Percentiles rank a stretch among this genome's conserved stretches.
Conservation (phyloP, 2,888 invertebrate species). For the Brachyopa scutellaris region DNA sequence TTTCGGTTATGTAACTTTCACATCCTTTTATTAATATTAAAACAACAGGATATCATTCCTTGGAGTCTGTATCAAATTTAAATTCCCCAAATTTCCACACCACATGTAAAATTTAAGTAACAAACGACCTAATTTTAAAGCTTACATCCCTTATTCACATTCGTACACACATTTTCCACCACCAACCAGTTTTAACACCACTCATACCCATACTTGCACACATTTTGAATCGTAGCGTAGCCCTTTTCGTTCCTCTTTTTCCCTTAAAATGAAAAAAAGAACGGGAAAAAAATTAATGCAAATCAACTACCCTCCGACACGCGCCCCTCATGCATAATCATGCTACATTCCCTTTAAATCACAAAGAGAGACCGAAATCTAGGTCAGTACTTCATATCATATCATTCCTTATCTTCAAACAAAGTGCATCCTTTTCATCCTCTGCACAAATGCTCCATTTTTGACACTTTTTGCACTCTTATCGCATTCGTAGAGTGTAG, state of each 20-base stretch:
- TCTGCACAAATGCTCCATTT: slow-evolving; percentile 68
- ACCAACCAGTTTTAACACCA: not conserved
- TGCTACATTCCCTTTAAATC: slow-evolving; percentile 69
- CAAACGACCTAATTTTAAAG: slow-evolving; percentile 46
- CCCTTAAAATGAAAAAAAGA: slow-evolving; percentile 8
- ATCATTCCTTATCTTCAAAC: slow-evolving; percentile 71
- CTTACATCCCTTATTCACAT: slow-evolving; percentile 10
- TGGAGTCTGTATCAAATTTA: no score
- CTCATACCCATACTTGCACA: not conserved
- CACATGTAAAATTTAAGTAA: slow-evolving; percentile 33
- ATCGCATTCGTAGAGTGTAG: slow-evolving; percentile 25
- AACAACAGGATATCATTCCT: no score
- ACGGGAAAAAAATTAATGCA: slow-evolving; percentile 66
- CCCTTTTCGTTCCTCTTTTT: slow-evolving; percentile 24
- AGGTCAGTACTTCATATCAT: slow-evolving; percentile 72
- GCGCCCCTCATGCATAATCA: slow-evolving; percentile 62
- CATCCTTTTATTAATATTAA: no score
- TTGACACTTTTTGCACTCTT: slow-evolving; percentile 63
- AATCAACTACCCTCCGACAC: slow-evolving; percentile 49
- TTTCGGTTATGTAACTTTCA: no score
- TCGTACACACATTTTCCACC: not conserved
- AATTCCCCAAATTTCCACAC: no score
- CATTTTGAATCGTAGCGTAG: slow-evolving; percentile 25
- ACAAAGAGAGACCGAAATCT: slow-evolving; percentile 63
- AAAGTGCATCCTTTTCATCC: slow-evolving; percentile 70